These are phyloP conservation scores for Lumbricus terrestris DNA, from an alignment of 2,888 invertebrate species.

Conservation along the genomic window DNA sequence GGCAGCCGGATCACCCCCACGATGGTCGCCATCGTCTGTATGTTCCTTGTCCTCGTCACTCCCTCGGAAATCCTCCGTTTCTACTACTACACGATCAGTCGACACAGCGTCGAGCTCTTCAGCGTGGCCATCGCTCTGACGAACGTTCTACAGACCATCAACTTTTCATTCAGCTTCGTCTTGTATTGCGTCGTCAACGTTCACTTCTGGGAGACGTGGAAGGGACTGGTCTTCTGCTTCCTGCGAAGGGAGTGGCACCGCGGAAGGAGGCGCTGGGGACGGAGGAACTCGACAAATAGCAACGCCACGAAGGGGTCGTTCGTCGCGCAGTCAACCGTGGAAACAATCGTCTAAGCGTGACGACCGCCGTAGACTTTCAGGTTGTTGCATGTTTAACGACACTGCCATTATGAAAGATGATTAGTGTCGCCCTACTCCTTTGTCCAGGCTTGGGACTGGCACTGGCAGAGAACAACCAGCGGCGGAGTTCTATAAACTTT, in stretches of 20 bases:
- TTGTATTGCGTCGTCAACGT: constrained; percentile 40
- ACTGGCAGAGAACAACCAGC: no score
- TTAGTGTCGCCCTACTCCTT: background rate
- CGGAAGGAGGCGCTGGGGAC: background rate
- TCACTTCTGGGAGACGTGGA: constrained; percentile 37
- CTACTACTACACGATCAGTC: constrained; percentile 34
- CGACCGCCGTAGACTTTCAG: no score
- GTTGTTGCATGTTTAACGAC: no score
- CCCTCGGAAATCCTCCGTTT: constrained; percentile 54
- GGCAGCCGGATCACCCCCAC: constrained; percentile 49
- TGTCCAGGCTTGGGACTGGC: no score
- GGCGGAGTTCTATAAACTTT: no score
- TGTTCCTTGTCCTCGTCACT: constrained; percentile 53
- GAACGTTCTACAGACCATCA: constrained; percentile 38
- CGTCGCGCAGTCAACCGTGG: background rate
- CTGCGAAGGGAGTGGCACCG: constrained; percentile 12
- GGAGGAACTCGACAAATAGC: background rate
- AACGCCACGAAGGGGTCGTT: constrained; percentile 7
- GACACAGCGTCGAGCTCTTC: constrained; percentile 18
- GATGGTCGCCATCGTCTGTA: constrained; percentile 51
- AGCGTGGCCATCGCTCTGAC: constrained; percentile 31
- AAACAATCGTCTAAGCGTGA: background rate
- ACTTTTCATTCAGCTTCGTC: constrained; percentile 43
- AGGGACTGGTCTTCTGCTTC: constrained; percentile 22
- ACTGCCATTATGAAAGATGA: no score